Conservation (phyloP, 1,140 invertebrate genomes). For the Cherax quadricarinatus region DNA sequence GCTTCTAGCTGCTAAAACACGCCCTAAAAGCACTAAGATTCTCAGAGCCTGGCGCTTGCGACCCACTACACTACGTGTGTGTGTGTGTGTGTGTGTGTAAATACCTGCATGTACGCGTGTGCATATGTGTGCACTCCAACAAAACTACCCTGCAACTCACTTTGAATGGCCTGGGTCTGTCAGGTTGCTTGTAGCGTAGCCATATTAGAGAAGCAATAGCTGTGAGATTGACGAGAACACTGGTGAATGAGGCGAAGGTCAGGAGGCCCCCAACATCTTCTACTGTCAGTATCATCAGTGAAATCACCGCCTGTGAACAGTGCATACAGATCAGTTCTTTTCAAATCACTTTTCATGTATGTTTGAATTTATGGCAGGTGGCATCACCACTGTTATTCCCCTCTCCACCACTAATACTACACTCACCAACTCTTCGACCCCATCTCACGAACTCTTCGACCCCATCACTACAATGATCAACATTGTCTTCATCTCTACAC, state of each 20-base stretch:
- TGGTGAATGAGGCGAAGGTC: slow-evolving; percentile 95
- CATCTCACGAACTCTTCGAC: too few species aligned
- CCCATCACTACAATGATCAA: too few species aligned
- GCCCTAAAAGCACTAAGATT: too few species aligned
- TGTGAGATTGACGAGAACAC: slow-evolving; percentile 91
- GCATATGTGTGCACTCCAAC: neutral
- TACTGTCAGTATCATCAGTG: slow-evolving; percentile 79
- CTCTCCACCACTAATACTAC: too few species aligned
- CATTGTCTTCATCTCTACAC: too few species aligned
- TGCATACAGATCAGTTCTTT: neutral
- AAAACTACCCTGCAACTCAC: slow-evolving; percentile 78
- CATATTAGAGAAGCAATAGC: slow-evolving; percentile 92
- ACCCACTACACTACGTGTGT: too few species aligned
- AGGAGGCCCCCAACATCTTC: slow-evolving; percentile 91
- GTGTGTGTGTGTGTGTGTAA: slow-evolving; percentile 19
- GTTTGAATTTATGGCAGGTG: too few species aligned
- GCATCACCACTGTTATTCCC: too few species aligned
- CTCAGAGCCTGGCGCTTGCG: too few species aligned
- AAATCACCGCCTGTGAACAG: slow-evolving; percentile 77
- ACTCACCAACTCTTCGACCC: too few species aligned
- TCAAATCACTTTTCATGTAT: too few species aligned
- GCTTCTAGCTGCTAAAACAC: too few species aligned
- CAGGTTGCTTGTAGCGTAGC: slow-evolving; percentile 88
- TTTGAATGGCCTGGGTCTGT: slow-evolving; percentile 90
- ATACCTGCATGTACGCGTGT: slow-evolving; percentile 4